Base-by-base conservation (phyloP, 2,888 invertebrate genomes). In the Scaptomyza parva region DNA sequence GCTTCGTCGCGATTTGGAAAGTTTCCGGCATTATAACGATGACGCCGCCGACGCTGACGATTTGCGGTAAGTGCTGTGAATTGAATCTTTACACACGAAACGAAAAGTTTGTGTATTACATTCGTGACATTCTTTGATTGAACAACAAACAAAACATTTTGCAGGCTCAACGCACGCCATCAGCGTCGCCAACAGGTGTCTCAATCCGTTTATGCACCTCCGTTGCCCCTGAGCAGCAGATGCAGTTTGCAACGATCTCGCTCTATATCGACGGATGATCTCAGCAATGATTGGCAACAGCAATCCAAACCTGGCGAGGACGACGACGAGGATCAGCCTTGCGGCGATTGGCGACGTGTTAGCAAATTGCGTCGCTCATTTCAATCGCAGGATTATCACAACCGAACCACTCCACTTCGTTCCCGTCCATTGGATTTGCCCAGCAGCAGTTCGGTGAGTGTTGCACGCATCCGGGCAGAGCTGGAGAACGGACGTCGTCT, bases 321-420 rank as follows among this genome's bases (percentile, higher is more conserved):
- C 48, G 93, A 93, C 85, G 74, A 84, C 37, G 64, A 92, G 33
- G 77, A 85, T 45, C 92, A 93, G 44, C 93, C 93, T 81, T 93
- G 93, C 28, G 92, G 93, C 1, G 94, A 94, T 86, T 95, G 96
- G 94, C 91, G 93, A 52, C 93, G 95, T 74, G 93, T 94, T 48
- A 95, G 95, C 12, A 94, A 94, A 78, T 92, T 93, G 62, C 93
- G 95, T 43, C 92, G 94, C 65, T 95, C 95, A 4, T 92, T 96
- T 73, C 95, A 96, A 85, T 94, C 95, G 88, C 94, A 95, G 6
- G 94, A 94, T 82, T 83, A 89, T 48, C 73, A 85, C 20, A 73
- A 77, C 9, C 62, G 48, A 5, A 8, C 52, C 6, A 9, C 24
- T 20, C 47, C 66, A 14, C n/a, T n/a, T n/a, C 54, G 83, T 0